Conservation (phyloP, 2,888 invertebrate genomes). For the Syrista parreyssii region DNA sequence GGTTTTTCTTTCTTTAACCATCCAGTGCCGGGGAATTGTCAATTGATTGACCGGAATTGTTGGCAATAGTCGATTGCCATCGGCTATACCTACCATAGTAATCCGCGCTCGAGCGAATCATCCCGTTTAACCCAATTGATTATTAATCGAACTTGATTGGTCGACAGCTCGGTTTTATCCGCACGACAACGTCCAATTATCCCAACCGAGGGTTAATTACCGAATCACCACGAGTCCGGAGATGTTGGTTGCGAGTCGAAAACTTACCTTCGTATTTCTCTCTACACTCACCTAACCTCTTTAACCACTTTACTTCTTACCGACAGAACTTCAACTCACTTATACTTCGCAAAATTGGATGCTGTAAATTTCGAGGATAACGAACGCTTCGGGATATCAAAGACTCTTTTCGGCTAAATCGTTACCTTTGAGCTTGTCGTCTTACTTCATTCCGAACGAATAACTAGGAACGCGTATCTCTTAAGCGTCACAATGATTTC, state of each 20-base stretch:
- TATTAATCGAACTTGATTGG: background rate
- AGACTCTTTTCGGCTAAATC: no score
- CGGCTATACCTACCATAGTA: background rate
- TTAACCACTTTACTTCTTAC: background rate
- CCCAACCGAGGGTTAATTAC: background rate
- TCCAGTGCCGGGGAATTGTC: background rate
- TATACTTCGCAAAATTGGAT: background rate
- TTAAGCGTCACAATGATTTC: background rate
- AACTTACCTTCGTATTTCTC: background rate
- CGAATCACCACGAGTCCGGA: background rate
- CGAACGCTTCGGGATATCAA: background rate
- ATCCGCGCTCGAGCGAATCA: background rate
- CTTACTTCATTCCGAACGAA: background rate
- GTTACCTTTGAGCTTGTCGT: no score
- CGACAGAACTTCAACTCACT: background rate
- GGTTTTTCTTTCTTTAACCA: background rate
- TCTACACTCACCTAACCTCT: background rate
- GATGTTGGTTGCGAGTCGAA: background rate
- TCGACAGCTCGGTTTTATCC: background rate
- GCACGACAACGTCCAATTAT: background rate
- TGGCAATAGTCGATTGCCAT: background rate
- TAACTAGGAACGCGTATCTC: background rate
- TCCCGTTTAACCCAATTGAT: background rate
- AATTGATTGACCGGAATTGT: background rate
- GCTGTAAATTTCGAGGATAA: background rate